Evolutionary conservation across 2,888 invertebrate genomes (phyloP).

Genomic region (Drosophila nigritarsus): DNA sequence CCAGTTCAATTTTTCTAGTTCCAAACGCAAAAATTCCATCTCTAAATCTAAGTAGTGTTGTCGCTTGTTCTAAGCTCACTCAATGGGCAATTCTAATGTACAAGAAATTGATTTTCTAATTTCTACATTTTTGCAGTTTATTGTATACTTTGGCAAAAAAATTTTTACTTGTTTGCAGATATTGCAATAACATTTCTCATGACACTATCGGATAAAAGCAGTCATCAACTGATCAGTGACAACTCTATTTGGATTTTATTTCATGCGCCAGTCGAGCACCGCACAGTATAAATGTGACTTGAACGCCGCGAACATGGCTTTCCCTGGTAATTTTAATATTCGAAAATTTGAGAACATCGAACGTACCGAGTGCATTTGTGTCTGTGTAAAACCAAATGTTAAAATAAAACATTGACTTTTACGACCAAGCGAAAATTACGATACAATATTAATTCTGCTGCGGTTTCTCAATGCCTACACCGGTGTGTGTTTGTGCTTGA

Average conservation of each 20-base stretch:
- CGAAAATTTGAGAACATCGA: conserved; percentile 78
- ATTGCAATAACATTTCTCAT: background rate
- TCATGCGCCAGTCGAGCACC: conserved; percentile 57
- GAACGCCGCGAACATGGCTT: conserved; percentile 85
- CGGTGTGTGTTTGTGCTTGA: conserved; percentile 45
- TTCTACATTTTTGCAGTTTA: background rate
- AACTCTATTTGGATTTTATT: conserved; percentile 61
- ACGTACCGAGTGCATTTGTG: conserved; percentile 61
- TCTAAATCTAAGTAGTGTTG: conserved; percentile 36
- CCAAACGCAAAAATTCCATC: conserved; percentile 13
- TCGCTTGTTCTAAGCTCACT: conserved; percentile 13
- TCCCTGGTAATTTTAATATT: conserved; percentile 87
- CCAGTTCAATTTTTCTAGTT: conserved; percentile 17
- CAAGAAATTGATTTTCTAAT: background rate
- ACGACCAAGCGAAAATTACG: conserved; percentile 37
- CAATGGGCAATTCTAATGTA: background rate
- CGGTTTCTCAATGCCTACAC: conserved; percentile 23
- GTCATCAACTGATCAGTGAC: conserved; percentile 24
- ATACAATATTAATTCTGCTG: conserved; percentile 27
- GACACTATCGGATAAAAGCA: background rate
- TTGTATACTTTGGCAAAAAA: background rate
- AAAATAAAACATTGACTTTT: conserved; percentile 76
- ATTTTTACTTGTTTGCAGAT: background rate
- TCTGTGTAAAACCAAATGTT: conserved; percentile 82
- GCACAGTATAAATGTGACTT: conserved; percentile 96